A percentile compares a stretch with the other conserved stretches of the same genome.
These are phyloP conservation scores for Rosalia funebris DNA, from an alignment of 2,888 invertebrate genomes.

Conservation along the genomic window DNA sequence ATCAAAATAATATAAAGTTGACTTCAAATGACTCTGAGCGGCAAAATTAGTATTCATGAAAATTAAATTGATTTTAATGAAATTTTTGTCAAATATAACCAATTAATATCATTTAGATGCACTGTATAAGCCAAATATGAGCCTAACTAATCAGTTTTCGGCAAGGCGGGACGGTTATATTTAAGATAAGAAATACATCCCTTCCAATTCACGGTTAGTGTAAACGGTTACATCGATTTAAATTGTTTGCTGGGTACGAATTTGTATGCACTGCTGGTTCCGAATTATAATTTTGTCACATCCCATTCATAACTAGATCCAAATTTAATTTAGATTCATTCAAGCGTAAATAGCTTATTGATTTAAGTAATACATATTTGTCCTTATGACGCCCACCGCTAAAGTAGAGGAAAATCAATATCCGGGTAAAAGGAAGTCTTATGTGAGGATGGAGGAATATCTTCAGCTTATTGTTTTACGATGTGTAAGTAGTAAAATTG, in stretches of 20 bases:
- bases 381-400: background rate
- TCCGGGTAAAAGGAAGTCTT: background rate
- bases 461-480: too few relatives aligned
- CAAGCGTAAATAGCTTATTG: conserved; percentile 23
- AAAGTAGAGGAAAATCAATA: background rate
- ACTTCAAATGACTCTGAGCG: too few relatives aligned
- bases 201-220: conserved; percentile 1
- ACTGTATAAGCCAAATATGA: too few relatives aligned
- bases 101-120: too few relatives aligned
- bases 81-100: too few relatives aligned
- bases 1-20: too few relatives aligned
- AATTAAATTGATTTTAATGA: too few relatives aligned
- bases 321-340: conserved; percentile 17
- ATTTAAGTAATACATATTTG: conserved; percentile 11
- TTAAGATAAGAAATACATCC: background rate
- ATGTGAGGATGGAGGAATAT: too few relatives aligned
- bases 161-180: too few relatives aligned
- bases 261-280: conserved; percentile 2
- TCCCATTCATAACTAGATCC: conserved; percentile 15
- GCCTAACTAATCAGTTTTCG: too few relatives aligned
- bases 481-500: too few relatives aligned
- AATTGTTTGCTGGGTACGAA: background rate
- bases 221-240: conserved; percentile 4
- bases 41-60: too few relatives aligned
- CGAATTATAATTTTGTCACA: conserved; percentile 15